These are phyloP conservation scores for Podarcis cretensis DNA, from an alignment of 2,113 vertebrate species.

Conservation along the genomic window DNA sequence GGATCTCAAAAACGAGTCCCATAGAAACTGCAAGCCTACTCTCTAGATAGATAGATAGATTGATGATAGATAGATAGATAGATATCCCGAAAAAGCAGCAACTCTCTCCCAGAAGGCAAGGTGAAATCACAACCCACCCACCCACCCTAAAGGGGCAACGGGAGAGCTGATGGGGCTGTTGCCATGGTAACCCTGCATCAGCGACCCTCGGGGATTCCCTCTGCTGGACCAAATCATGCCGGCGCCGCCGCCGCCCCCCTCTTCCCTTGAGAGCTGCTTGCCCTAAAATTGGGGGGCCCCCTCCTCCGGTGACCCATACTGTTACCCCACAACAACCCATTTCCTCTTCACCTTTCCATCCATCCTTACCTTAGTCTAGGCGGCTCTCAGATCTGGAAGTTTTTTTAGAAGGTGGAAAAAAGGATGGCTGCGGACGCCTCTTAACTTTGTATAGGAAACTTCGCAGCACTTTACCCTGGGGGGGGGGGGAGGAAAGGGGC, in stretches of 20 bases:
- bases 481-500: not conserved
- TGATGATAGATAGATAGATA: too few species aligned
- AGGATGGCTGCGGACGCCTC: not conserved
- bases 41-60: too few species aligned
- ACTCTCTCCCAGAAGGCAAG: too few species aligned
- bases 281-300: fast-evolving
- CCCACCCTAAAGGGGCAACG: not conserved
- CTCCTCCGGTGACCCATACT: not conserved
- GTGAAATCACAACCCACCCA: too few species aligned
- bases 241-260: not conserved
- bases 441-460: slow-evolving; percentile 18
- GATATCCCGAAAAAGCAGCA: too few species aligned
- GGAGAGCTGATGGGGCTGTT: not conserved
- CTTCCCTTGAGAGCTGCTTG: not conserved
- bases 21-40: too few species aligned
- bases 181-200: not conserved
- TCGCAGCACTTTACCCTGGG: fast-evolving
- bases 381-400: not conserved
- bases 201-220: not conserved
- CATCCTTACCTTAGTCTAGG: not conserved
- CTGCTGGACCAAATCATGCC: not conserved
- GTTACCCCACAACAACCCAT: not conserved
- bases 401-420: fast-evolving
- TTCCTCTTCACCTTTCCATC: not conserved
- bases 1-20: too few species aligned